phyloP scores from a whole-genome alignment of 2,888 invertebrate species.

The Linnaemya vulpina region DNA sequence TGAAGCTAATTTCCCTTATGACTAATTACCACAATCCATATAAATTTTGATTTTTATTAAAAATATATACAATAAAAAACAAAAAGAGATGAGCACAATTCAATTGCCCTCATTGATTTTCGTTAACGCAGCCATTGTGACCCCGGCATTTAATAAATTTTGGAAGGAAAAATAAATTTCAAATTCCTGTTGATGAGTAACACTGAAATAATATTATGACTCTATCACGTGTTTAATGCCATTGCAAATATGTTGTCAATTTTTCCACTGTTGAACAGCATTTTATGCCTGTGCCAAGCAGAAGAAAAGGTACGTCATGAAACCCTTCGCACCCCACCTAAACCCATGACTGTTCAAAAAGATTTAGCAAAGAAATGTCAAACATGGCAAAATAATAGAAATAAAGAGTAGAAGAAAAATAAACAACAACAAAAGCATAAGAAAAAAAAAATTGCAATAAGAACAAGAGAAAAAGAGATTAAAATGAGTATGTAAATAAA shows the following conservation, averaged over 20 bases:
- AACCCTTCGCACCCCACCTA: conserved; percentile 1
- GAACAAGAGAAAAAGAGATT: not conserved
- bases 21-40: conserved; percentile 13
- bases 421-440: not conserved
- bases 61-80: not conserved
- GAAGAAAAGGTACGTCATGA: not conserved
- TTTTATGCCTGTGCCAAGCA: not conserved
- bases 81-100: conserved; percentile 16
- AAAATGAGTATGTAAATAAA: too few species aligned
- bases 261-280: not conserved
- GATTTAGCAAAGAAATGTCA: conserved; percentile 19
- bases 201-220: conserved; percentile 25
- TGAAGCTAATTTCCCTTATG: not conserved
- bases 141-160: conserved; percentile 16
- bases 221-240: conserved; percentile 46
- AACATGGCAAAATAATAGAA: conserved; percentile 12
- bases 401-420: not conserved
- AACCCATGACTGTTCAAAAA: conserved; percentile 1
- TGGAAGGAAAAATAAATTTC: conserved; percentile 15
- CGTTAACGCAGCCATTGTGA: conserved; percentile 30
- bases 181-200: conserved; percentile 9
- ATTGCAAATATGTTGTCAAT: conserved; percentile 5
- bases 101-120: conserved; percentile 23
- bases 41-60: conserved; percentile 10
- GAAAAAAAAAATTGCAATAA: not conserved